phyloP scores from a whole-genome alignment of 2,888 invertebrate species.

The Rosalia funebris region DNA sequence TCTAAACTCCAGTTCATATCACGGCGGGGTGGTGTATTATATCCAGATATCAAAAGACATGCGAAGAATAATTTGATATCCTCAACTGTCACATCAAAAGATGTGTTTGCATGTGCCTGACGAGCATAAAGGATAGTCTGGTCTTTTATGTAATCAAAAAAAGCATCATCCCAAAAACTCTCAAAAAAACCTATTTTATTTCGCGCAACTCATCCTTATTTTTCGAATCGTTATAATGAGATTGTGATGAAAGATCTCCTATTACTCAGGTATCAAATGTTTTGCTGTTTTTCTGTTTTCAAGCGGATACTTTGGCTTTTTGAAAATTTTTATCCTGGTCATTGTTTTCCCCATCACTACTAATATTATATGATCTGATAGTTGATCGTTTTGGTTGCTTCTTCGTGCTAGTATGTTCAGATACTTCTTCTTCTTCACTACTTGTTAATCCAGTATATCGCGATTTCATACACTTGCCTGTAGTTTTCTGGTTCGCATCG shows the following conservation, averaged over 20 bases:
- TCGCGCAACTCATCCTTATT: background rate
- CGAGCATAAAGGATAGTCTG: background rate
- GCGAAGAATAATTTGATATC: slow-evolving; percentile 10
- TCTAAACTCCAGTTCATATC: slow-evolving; percentile 11
- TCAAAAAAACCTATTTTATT: background rate
- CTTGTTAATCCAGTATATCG: background rate
- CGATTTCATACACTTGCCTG: background rate
- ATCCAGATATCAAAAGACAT: slow-evolving; percentile 11
- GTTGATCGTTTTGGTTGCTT: background rate
- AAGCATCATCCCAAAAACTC: background rate
- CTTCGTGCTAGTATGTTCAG: background rate
- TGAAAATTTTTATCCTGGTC: slow-evolving; percentile 1
- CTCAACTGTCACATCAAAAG: slow-evolving; percentile 4
- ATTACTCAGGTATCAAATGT: background rate
- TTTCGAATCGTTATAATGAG: background rate
- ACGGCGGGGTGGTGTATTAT: background rate
- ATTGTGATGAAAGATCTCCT: background rate
- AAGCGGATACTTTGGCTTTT: background rate
- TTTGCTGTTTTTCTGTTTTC: background rate
- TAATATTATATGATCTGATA: background rate
- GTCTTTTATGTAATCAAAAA: slow-evolving; percentile 21
- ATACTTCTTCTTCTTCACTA: background rate
- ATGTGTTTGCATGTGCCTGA: slow-evolving; percentile 12
- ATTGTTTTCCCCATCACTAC: background rate
- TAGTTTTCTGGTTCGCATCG: background rate